Evolutionary conservation across 2,888 invertebrate species (phyloP).

Genomic region (Escarpia spicata): DNA sequence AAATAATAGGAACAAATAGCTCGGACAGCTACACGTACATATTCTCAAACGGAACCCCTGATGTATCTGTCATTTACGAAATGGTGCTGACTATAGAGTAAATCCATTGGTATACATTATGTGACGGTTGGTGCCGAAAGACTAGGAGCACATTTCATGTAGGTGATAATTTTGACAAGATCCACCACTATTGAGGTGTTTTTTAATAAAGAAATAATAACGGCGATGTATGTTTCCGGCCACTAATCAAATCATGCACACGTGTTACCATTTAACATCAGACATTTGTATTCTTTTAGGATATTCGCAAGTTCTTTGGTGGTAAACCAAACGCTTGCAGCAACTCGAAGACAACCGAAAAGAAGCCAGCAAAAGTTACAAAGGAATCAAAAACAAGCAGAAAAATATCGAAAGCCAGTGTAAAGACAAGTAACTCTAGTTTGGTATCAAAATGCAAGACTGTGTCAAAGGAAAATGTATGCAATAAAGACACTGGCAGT

Average conservation of each 20-base stretch:
- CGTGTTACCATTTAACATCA: background rate
- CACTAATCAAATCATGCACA: background rate
- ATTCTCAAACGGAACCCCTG: too few relatives aligned
- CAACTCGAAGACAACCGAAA: constrained; percentile 1
- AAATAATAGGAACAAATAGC: too few relatives aligned
- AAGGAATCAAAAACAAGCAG: background rate
- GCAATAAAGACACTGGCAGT: background rate
- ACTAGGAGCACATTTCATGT: too few relatives aligned
- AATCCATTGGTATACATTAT: too few relatives aligned
- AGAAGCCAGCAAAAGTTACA: background rate
- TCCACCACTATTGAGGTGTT: too few relatives aligned
- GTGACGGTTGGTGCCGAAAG: too few relatives aligned
- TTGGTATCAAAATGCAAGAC: background rate
- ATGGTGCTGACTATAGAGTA: too few relatives aligned
- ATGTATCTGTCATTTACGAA: too few relatives aligned
- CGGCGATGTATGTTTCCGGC: too few relatives aligned
- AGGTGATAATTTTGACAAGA: too few relatives aligned
- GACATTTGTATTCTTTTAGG: constrained; percentile 28
- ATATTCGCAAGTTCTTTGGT: constrained; percentile 33
- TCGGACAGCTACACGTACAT: too few relatives aligned
- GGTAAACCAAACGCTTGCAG: constrained; percentile 18
- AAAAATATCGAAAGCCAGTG: background rate
- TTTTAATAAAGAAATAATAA: too few relatives aligned
- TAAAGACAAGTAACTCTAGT: background rate
- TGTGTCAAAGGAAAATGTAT: background rate